These are phyloP conservation scores for Xestia ashworthii DNA, from an alignment of 2,888 invertebrate species.

Conservation along the genomic window DNA sequence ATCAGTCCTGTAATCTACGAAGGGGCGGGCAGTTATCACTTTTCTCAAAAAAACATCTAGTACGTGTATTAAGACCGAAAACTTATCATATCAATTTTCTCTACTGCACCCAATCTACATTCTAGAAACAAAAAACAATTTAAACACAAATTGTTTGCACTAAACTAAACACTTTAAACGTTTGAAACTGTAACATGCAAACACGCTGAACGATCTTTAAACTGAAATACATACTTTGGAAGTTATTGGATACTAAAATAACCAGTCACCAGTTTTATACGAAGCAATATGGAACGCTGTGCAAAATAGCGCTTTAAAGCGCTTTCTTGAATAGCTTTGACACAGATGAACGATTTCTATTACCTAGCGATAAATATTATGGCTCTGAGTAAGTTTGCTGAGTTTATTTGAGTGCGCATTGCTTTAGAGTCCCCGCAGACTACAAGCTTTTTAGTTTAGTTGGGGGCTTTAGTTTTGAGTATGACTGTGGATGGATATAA, in stretches of 20 bases:
- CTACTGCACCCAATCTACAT: neutral
- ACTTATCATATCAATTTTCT: neutral
- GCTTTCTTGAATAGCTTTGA: slow-evolving; percentile 35
- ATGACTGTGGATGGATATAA: neutral
- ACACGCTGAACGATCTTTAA: slow-evolving; percentile 10
- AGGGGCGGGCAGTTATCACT: no score
- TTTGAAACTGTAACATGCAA: slow-evolving; percentile 16
- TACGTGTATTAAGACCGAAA: no score
- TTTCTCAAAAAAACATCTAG: neutral
- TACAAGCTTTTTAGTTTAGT: neutral
- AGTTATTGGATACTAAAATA: slow-evolving; percentile 51
- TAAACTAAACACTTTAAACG: slow-evolving; percentile 16
- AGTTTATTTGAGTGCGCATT: slow-evolving; percentile 1
- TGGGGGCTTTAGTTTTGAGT: neutral
- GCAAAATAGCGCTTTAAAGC: slow-evolving; percentile 33
- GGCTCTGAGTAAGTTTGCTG: neutral
- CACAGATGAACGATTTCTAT: slow-evolving; percentile 36
- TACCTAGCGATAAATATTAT: slow-evolving; percentile 17
- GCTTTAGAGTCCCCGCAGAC: neutral
- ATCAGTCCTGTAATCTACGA: no score
- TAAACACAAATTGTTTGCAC: neutral
- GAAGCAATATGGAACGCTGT: slow-evolving; percentile 21
- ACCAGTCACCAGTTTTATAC: slow-evolving; percentile 16
- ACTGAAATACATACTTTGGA: slow-evolving; percentile 33
- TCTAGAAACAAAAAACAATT: neutral